Evolutionary conservation across 64 coral and sea anemone genomes (phyloP), one percentile per base, ranked within the genome.

Genomic region (Stylophora pistillata): DNA sequence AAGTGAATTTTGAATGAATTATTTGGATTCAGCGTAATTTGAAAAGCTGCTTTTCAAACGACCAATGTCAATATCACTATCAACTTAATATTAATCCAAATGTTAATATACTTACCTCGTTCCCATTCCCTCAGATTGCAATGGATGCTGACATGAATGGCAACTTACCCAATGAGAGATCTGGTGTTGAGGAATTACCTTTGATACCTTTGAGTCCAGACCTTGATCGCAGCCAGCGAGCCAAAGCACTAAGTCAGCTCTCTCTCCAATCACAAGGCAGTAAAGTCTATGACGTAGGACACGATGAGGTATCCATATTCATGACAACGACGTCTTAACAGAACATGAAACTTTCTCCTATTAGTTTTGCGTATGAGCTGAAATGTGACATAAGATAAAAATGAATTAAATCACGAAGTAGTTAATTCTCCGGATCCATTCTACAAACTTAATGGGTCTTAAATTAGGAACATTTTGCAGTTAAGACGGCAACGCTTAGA

Each of bases 151-250:
- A 55, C 57, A 32, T 78, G 53, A 26, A 30, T 28, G 23, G 47
- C 55, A 12, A 1, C 21, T 3, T 58, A 30, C 53, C n/a, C 0
- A 53, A 21, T 15, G 76, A 78, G n/a, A 57, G 23, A 78, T 11
- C 23, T 58, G 76, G 76, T 78, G 76, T 58, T 55, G 76, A 78
- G 23, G 76, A 58, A 15, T 26, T 78, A 13, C 76, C 76, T 26
- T 31, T 78, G 53, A 15, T 78, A 29, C 23, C 55, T 78, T 15
- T 78, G 25, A 78, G 76, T 58, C 55, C 53, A 28, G 55, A 53
- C 21, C 55, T 78, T n/a, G 55, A 78, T 78, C 76, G 54, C 53
- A 26, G 76, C 47, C 76, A 78, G 53, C 76, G 76, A 78, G 76
- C 76, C 21, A 54, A 78, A 57, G 53, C 47, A 55, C 29, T 78